These are phyloP conservation scores for Pelusios castaneus DNA, from an alignment of 2,113 vertebrate genomes.

Conservation along the genomic window DNA sequence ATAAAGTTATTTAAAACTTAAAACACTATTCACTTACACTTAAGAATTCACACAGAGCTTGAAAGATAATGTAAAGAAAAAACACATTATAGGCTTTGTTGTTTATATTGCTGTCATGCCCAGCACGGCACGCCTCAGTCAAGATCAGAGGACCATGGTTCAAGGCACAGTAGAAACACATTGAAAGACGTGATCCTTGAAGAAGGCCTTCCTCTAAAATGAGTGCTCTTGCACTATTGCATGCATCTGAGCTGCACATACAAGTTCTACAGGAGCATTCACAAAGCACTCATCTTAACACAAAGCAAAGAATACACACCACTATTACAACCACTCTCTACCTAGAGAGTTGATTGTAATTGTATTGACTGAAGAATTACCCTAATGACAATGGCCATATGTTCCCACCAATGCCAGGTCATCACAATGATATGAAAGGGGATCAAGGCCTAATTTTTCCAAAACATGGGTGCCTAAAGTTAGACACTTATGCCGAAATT, in stretches of 20 bases:
- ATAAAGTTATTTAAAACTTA: no score
- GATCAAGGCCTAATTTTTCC: background rate
- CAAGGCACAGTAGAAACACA: background rate
- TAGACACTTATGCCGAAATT: background rate
- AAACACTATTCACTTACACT: background rate
- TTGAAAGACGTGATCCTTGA: background rate
- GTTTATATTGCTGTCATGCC: background rate
- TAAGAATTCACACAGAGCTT: background rate
- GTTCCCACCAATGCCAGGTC: background rate
- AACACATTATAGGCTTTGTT: background rate
- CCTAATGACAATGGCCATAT: background rate
- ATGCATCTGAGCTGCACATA: background rate
- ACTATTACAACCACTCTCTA: background rate
- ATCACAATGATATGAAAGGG: background rate
- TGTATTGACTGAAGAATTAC: background rate
- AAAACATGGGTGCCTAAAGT: background rate
- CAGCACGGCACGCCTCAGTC: background rate
- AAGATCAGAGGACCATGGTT: background rate
- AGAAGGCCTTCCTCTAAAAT: background rate
- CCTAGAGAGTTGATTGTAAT: background rate
- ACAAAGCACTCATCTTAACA: background rate
- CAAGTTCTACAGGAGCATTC: background rate
- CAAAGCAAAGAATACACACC: background rate
- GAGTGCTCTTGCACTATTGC: background rate
- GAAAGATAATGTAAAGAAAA: constrained; percentile 11